phyloP scores from a whole-genome alignment of 2,888 invertebrate genomes.

The Cheilosia pagana region DNA sequence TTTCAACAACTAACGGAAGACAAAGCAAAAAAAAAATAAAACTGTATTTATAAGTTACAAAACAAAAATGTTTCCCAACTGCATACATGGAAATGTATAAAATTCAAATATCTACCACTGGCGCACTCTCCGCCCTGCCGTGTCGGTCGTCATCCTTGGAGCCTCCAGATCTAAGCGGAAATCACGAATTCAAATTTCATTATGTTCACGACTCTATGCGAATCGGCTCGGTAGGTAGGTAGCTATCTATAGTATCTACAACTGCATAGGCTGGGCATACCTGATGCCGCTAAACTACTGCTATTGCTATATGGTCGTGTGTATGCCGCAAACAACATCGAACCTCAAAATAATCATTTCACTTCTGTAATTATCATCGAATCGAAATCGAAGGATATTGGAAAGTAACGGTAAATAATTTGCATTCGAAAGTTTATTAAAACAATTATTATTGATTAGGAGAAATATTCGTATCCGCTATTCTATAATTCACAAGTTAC shows the following conservation, averaged over 20 bases:
- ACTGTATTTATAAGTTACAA: slow-evolving; percentile 48
- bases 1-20: slow-evolving; percentile 40
- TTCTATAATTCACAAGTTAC: slow-evolving; percentile 72
- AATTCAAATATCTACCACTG: slow-evolving; percentile 52
- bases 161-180: slow-evolving; percentile 57
- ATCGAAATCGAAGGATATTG: slow-evolving; percentile 74
- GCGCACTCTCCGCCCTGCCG: not conserved
- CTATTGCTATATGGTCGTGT: not conserved
- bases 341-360: slow-evolving; percentile 74
- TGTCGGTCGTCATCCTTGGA: slow-evolving; percentile 38
- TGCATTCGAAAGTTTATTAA: slow-evolving; percentile 75
- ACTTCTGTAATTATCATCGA: slow-evolving; percentile 74
- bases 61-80: slow-evolving; percentile 45
- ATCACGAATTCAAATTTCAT: slow-evolving; percentile 74
- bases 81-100: slow-evolving; percentile 64
- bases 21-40: slow-evolving; percentile 21
- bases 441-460: slow-evolving; percentile 75
- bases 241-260: too few species aligned
- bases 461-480: slow-evolving; percentile 74
- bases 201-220: slow-evolving; percentile 57
- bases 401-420: slow-evolving; percentile 75
- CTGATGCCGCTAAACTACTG: slow-evolving; percentile 14
- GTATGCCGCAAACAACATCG: slow-evolving; percentile 52
- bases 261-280: not conserved
- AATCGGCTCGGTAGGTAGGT: slow-evolving; percentile 46